phyloP scores from a whole-genome alignment of 2,113 vertebrate species.

The Carassius auratus region DNA sequence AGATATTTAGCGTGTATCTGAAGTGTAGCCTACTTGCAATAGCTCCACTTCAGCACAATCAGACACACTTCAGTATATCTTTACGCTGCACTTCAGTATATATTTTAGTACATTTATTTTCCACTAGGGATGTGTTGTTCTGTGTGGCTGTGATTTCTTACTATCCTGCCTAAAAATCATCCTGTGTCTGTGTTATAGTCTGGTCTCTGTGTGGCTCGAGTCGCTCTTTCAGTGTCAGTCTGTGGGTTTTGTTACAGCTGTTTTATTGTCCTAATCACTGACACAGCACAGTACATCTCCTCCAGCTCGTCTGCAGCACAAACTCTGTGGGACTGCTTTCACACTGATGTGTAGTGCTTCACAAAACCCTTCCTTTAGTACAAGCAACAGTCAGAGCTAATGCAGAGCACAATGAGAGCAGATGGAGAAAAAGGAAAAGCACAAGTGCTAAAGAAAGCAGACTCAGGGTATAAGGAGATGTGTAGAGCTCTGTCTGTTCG shows the following conservation, averaged over 20 bases:
- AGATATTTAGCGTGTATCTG: too few relatives aligned
- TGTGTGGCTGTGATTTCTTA: too few relatives aligned
- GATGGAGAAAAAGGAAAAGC: not conserved
- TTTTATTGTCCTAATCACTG: not conserved
- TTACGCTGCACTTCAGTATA: too few relatives aligned
- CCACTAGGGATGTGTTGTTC: too few relatives aligned
- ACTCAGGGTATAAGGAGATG: not conserved
- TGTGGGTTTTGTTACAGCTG: not conserved
- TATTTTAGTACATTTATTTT: too few relatives aligned
- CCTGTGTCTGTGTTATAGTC: too few relatives aligned
- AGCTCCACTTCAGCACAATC: too few relatives aligned
- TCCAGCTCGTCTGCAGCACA: not conserved
- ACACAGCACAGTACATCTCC: not conserved
- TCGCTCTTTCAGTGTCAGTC: not conserved
- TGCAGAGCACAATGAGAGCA: not conserved
- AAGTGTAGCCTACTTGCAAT: too few relatives aligned
- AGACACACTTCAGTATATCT: too few relatives aligned
- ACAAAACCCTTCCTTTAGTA: too few relatives aligned
- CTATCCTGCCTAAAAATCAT: too few relatives aligned
- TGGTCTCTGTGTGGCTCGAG: not conserved
- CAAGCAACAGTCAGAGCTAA: not conserved
- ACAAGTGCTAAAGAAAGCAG: not conserved
- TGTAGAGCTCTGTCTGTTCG: constrained; percentile 42
- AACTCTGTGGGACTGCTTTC: not conserved
- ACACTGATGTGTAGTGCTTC: not conserved